Evolutionary conservation across 2,888 invertebrate species (phyloP), one percentile per base, ranked within the genome.

Genomic region (Orchesella flavescens): DNA sequence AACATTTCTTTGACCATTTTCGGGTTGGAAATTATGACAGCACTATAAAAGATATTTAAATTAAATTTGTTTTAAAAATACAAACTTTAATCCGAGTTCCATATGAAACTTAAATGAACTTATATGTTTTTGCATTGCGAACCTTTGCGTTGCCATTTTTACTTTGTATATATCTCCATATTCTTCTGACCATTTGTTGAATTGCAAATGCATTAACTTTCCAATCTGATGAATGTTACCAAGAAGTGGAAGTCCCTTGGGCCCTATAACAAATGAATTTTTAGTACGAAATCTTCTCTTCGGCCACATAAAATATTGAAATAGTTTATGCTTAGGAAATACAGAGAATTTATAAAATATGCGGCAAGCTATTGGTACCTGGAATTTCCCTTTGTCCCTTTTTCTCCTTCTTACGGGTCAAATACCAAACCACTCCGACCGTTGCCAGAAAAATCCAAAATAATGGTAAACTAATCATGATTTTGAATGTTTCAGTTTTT

Each of bases 1-100:
- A 79, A 13, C 49, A 71, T 49, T 24, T 78, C 79, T 23, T 80
- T 80, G 13, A 55, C 46, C 80, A 80, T 73, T 66, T 80, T 80
- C 23, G 55, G 72, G 19, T 80, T 24, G 12, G 80, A 72, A 44
- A 80, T 43, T 19, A 72, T 2, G 34, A 80, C 34, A 7, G 57
- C 53, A 15, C 80, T 66, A 49, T n/a, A 53, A 53, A 24, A 34
- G 7, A 4, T 34, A 34, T 34, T 34, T 34, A 7, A 34, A 34
- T 34, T 34, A 34, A 34, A 7, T 34, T 34, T 34, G 34, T 34
- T 34, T 34, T 34, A 2, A 34, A 34, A 2, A 34, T 34, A 34
- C 7, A 2, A 34, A n/a, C n/a, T n/a, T n/a, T n/a, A n/a, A n/a
- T n/a, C n/a, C n/a, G n/a, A n/a, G n/a, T n/a, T n/a, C n/a, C n/a